These are phyloP conservation scores for Atrichornis clamosus DNA, from an alignment of 2,113 vertebrate species.

Conservation along the genomic window DNA sequence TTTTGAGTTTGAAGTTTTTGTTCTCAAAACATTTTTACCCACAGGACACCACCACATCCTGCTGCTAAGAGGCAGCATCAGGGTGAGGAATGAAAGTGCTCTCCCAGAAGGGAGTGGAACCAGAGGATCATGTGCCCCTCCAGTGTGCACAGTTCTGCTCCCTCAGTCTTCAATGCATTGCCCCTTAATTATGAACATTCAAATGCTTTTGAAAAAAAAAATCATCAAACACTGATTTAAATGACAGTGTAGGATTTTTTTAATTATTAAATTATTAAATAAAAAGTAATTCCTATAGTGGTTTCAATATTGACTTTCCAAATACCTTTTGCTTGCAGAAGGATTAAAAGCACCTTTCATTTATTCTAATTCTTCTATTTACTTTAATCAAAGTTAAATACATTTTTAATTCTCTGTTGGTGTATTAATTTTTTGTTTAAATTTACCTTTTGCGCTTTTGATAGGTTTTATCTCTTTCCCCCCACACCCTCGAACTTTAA, in stretches of 20 bases:
- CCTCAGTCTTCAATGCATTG: neutral
- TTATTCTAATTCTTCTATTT: slow-evolving; percentile 28
- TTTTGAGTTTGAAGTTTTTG: neutral
- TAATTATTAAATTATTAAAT: slow-evolving; percentile 7
- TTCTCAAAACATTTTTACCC: neutral
- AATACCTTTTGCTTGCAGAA: slow-evolving; percentile 1
- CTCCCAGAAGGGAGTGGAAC: neutral
- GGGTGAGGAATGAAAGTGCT: neutral
- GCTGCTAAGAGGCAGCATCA: neutral
- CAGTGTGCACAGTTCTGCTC: neutral
- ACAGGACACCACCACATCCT: neutral
- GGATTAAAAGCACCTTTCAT: neutral
- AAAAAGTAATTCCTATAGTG: neutral
- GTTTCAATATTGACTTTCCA: slow-evolving; percentile 48
- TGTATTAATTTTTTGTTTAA: neutral
- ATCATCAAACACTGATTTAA: neutral
- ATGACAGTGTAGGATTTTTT: accelerated
- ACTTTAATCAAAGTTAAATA: slow-evolving; percentile 19
- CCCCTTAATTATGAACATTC: neutral
- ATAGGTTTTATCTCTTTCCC: neutral
- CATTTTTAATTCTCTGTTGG: slow-evolving; percentile 2
- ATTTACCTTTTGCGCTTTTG: slow-evolving; percentile 8
- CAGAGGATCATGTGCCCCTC: neutral
- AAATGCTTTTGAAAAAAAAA: neutral
- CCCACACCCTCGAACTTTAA: neutral